Conservation (phyloP, 1,140 invertebrate species). For the Metopolophium dirhodum region DNA sequence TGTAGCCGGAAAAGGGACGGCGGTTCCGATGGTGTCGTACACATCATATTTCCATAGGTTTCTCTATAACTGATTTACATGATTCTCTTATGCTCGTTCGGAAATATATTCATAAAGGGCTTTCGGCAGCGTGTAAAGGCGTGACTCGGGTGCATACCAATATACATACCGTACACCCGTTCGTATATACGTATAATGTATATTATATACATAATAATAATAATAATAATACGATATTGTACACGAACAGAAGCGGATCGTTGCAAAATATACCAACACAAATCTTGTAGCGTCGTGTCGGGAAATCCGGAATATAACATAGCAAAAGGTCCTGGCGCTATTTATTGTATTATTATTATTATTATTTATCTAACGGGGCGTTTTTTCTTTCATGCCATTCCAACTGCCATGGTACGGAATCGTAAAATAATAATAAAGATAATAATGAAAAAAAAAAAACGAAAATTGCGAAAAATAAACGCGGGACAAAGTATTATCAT, state of each 20-base stretch:
- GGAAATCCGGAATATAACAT: neutral
- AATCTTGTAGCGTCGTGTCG: neutral
- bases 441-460: neutral
- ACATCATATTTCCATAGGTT: neutral
- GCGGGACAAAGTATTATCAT: neutral
- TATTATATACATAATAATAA: neutral
- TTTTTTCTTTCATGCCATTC: neutral
- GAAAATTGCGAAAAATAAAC: neutral
- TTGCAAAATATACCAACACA: neutral
- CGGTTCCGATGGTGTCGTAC: neutral
- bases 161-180: neutral
- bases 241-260: neutral
- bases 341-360: neutral
- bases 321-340: neutral
- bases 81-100: neutral
- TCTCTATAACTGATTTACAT: slow-evolving; percentile 33
- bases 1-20: neutral
- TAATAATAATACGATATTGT: neutral
- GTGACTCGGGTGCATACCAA: neutral
- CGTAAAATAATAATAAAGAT: neutral
- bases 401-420: neutral
- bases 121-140: neutral
- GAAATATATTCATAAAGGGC: slow-evolving; percentile 39
- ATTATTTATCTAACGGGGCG: neutral
- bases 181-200: neutral